phyloP scores from a whole-genome alignment of 2,113 vertebrate species.

The Sus scrofa region DNA sequence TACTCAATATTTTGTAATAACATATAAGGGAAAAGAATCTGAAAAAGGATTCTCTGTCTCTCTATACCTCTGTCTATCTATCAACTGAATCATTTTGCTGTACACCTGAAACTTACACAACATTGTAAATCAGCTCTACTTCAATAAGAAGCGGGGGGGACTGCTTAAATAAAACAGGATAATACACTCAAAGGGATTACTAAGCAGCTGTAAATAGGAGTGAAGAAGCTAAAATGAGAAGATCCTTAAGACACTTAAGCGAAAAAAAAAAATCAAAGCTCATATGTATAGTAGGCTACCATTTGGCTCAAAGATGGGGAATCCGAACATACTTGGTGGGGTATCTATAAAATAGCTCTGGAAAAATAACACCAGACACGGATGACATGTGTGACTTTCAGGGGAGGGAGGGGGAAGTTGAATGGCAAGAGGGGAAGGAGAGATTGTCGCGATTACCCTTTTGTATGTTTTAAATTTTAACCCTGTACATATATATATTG shows the following conservation, averaged over 20 bases:
- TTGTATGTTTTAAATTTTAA: neutral
- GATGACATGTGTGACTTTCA: neutral
- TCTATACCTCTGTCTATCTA: too few relatives aligned
- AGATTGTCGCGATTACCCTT: neutral
- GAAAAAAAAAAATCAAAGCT: neutral
- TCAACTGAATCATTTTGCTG: too few relatives aligned
- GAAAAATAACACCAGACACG: neutral
- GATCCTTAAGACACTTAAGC: neutral
- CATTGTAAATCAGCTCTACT: too few relatives aligned
- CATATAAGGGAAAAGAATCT: too few relatives aligned
- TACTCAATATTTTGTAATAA: too few relatives aligned
- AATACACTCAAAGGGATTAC: neutral
- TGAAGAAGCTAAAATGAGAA: neutral
- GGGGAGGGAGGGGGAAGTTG: neutral
- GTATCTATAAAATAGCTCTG: neutral
- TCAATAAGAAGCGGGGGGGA: neutral
- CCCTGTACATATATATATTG: neutral
- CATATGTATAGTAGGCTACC: too few relatives aligned
- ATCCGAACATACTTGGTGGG: neutral
- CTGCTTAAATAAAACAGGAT: slow-evolving; percentile 17
- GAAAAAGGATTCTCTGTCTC: too few relatives aligned
- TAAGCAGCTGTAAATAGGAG: neutral
- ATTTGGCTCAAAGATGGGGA: neutral
- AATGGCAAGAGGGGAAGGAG: neutral
- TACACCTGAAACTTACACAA: too few relatives aligned